Evolutionary conservation across 2,888 invertebrate species (phyloP).

Genomic region (Harpagoxenus sublaevis): DNA sequence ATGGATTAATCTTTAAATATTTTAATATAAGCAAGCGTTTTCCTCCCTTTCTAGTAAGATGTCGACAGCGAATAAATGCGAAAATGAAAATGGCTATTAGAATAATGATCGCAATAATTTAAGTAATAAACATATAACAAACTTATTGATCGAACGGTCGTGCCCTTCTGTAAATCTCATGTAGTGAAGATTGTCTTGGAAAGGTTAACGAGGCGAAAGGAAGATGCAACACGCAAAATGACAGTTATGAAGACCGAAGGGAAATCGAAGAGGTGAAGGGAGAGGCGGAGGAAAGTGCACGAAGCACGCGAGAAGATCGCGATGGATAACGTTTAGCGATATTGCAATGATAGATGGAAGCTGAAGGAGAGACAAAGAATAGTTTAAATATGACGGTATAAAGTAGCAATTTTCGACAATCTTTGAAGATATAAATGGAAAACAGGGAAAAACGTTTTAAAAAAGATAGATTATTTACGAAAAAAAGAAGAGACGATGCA

Average conservation of each 20-base stretch:
- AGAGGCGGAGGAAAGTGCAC: not conserved
- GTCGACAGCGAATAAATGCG: not conserved
- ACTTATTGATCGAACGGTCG: not conserved
- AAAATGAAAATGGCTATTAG: not conserved
- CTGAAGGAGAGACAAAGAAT: not conserved
- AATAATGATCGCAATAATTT: not conserved
- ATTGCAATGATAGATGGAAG: constrained; percentile 19
- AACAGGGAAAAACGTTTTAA: not conserved
- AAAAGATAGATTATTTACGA: not conserved
- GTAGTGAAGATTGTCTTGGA: not conserved
- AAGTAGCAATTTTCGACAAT: not conserved
- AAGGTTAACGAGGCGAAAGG: constrained; percentile 51
- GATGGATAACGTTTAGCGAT: not conserved
- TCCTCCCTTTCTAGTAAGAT: not conserved
- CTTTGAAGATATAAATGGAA: not conserved
- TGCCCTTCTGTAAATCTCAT: not conserved
- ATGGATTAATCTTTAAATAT: not conserved
- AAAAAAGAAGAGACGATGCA: not conserved
- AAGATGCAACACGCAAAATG: constrained; percentile 37
- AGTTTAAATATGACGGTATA: too few species aligned
- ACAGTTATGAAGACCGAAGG: constrained; percentile 38
- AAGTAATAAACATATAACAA: not conserved
- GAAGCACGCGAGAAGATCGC: constrained; percentile 24
- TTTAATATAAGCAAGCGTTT: not conserved
- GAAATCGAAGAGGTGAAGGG: constrained; percentile 43